A percentile compares a stretch with the other conserved stretches of the same genome.
Conservation (phyloP, 2,113 vertebrate genomes). For the Eudorcas thomsonii region DNA sequence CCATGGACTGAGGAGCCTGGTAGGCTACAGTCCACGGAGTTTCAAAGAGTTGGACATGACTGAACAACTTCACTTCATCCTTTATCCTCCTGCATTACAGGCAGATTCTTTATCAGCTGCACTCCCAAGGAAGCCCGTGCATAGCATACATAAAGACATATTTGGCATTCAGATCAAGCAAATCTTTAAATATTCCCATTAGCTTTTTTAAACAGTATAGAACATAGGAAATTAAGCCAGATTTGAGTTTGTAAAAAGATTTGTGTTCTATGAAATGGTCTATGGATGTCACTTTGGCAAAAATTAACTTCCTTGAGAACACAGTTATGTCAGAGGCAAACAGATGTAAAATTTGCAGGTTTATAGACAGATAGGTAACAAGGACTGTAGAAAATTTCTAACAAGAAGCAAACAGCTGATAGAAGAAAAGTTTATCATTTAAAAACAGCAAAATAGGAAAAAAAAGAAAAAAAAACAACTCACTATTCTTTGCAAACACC, state of each 20-base stretch:
- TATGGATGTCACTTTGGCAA: not conserved
- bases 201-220: not conserved
- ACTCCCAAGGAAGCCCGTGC: not conserved
- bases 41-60: not conserved
- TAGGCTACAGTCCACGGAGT: not conserved
- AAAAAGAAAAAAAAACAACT: not conserved
- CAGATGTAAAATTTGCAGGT: not conserved
- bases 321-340: not conserved
- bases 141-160: not conserved
- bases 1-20: not conserved
- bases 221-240: not conserved
- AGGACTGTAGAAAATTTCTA: not conserved
- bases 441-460: not conserved
- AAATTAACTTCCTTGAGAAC: not conserved
- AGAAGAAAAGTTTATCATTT: not conserved
- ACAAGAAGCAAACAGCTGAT: not conserved
- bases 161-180: not conserved
- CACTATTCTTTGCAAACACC: not conserved
- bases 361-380: not conserved
- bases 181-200: not conserved
- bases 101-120: not conserved
- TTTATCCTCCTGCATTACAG: not conserved
- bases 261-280: not conserved
- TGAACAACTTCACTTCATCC: not conserved
- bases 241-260: not conserved